Evolutionary conservation across 2,113 vertebrate species (phyloP).

Genomic region (Callionymus lyra): DNA sequence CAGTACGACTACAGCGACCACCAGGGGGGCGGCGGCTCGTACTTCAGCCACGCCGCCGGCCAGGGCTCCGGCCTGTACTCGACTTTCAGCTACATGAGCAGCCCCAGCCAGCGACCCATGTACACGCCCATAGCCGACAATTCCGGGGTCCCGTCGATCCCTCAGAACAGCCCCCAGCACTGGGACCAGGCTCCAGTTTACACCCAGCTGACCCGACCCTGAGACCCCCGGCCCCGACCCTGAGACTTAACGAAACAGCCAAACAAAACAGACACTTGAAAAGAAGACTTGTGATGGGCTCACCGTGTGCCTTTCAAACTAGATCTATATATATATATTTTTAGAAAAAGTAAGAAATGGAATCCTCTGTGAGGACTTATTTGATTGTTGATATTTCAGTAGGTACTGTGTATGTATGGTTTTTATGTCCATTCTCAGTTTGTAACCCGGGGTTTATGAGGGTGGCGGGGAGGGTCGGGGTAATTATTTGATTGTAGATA

Average conservation of each 20-base stretch:
- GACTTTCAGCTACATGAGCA: constrained; percentile 93
- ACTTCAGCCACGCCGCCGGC: constrained; percentile 87
- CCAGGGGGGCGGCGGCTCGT: constrained; percentile 80
- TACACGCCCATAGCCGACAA: constrained; percentile 95
- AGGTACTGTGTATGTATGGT: constrained; percentile 89
- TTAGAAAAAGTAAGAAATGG: constrained; percentile 67
- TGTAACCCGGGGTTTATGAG: constrained; percentile 20
- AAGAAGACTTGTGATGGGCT: constrained; percentile 61
- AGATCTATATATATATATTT: constrained; percentile 63
- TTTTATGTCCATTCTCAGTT: constrained; percentile 41
- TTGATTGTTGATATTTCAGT: constrained; percentile 91
- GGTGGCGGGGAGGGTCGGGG: constrained; percentile 7
- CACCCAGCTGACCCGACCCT: constrained; percentile 95
- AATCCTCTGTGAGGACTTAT: constrained; percentile 99
- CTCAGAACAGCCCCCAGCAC: constrained; percentile 91
- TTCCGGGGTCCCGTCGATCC: constrained; percentile 85
- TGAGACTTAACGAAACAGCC: constrained; percentile 5
- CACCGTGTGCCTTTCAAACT: constrained; percentile 70
- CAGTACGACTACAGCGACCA: constrained; percentile 92
- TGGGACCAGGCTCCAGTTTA: constrained; percentile 98
- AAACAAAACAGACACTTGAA: constrained; percentile 60
- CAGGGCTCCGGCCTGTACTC: constrained; percentile 84
- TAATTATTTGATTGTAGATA: background rate
- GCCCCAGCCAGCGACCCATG: constrained; percentile 87
- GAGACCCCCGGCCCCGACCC: constrained; percentile 20